Conservation (phyloP, 1,140 invertebrate genomes). For the Drosophila triauraria region DNA sequence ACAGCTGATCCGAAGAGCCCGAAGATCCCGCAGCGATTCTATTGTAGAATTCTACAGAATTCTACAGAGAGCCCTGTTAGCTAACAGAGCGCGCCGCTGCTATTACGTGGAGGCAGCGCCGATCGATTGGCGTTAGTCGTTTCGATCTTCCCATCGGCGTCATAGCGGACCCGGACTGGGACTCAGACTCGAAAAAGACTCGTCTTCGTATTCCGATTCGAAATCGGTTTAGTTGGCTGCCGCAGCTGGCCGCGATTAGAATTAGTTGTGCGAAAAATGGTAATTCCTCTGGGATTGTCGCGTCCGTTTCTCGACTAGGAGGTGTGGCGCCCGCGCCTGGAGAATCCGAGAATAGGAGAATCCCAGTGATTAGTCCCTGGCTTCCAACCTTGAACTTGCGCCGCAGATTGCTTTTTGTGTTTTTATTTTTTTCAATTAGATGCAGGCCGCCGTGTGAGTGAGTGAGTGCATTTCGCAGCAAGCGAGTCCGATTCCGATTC, state of each 20-base stretch:
- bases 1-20: background rate
- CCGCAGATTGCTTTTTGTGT: background rate
- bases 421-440: slow-evolving; percentile 28
- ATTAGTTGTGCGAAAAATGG: background rate
- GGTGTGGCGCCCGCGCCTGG: background rate
- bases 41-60: background rate
- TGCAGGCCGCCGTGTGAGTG: slow-evolving; percentile 12
- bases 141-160: slow-evolving; percentile 29
- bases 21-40: background rate
- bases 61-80: slow-evolving; percentile 12
- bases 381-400: slow-evolving; percentile 37
- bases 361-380: too few species aligned
- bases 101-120: slow-evolving; percentile 25
- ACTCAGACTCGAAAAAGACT: background rate
- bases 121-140: slow-evolving; percentile 36
- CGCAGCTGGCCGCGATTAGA: slow-evolving; percentile 25
- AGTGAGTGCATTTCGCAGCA: slow-evolving; percentile 29
- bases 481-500: background rate
- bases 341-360: background rate
- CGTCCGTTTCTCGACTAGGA: background rate
- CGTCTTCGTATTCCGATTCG: background rate
- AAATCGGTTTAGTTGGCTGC: slow-evolving; percentile 19
- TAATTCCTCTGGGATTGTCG: background rate
- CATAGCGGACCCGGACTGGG: slow-evolving; percentile 9
- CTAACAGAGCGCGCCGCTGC: slow-evolving; percentile 14